phyloP scores from a whole-genome alignment of 2,888 invertebrate species.

The Hypercompe scribonia region DNA sequence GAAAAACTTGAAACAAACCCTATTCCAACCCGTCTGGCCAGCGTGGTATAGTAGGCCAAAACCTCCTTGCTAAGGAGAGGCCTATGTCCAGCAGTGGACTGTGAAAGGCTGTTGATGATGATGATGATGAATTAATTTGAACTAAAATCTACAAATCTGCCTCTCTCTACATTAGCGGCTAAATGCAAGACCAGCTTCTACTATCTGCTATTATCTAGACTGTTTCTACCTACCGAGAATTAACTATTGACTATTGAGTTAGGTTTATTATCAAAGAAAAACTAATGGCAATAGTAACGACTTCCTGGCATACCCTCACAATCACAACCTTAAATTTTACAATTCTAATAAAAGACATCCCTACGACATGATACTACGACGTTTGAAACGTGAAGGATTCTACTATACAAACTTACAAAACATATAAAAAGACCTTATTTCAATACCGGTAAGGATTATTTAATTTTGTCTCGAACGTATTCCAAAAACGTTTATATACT shows the following conservation, averaged over 20 bases:
- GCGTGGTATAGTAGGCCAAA: too few species aligned
- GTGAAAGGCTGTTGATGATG: too few species aligned
- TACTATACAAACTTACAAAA: constrained; percentile 15
- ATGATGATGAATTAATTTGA: too few species aligned
- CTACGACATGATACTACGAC: constrained; percentile 22
- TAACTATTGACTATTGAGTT: background rate
- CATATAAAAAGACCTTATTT: constrained; percentile 17
- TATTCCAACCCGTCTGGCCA: too few species aligned
- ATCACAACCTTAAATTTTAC: constrained; percentile 32
- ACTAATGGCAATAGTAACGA: background rate
- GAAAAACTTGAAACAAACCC: too few species aligned
- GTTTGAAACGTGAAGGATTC: constrained; percentile 42
- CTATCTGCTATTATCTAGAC: background rate
- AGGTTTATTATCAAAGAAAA: background rate
- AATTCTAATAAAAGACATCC: constrained; percentile 34
- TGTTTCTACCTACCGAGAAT: background rate
- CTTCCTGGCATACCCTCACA: constrained; percentile 12
- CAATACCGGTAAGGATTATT: constrained; percentile 4
- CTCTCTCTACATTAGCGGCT: background rate
- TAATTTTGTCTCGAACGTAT: constrained; percentile 4
- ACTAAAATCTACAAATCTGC: background rate
- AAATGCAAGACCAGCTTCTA: too few species aligned
- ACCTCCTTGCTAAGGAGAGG: too few species aligned
- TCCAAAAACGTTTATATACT: constrained; percentile 15
- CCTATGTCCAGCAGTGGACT: too few species aligned